Conservation (phyloP, 2,797 vertebrate genomes). For the Parauchenoglanis ngamensis region DNA sequence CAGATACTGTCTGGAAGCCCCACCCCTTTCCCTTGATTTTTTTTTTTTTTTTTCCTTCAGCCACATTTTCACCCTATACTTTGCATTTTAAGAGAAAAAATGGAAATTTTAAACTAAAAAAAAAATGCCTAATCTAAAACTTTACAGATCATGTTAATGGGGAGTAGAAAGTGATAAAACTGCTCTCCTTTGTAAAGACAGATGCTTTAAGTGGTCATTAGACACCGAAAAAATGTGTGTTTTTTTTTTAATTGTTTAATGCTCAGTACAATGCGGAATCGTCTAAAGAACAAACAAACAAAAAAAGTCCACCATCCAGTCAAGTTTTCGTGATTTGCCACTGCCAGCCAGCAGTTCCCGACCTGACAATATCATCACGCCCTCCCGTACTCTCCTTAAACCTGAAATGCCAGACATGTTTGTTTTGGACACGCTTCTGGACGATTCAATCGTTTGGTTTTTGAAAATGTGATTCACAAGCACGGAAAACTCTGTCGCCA, state of each 20-base stretch:
- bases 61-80: not conserved
- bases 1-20: not conserved
- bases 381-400: not conserved
- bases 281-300: too few species aligned
- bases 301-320: not conserved
- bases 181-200: too few species aligned
- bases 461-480: not conserved
- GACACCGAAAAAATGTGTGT: not conserved
- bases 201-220: not conserved
- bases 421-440: not conserved
- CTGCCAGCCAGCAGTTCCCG: not conserved
- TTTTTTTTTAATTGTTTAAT: not conserved
- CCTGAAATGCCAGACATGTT: not conserved
- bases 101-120: not conserved
- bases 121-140: not conserved
- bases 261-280: not conserved
- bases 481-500: not conserved
- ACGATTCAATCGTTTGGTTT: not conserved
- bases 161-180: not conserved
- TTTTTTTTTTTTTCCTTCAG: too few species aligned
- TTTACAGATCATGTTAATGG: not conserved
- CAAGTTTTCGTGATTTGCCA: not conserved
- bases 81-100: not conserved
- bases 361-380: not conserved
- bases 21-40: not conserved